Evolutionary conservation across 1,140 invertebrate species (phyloP), one percentile per base, ranked within the genome.

Genomic region (Aphaenogaster rudis): DNA sequence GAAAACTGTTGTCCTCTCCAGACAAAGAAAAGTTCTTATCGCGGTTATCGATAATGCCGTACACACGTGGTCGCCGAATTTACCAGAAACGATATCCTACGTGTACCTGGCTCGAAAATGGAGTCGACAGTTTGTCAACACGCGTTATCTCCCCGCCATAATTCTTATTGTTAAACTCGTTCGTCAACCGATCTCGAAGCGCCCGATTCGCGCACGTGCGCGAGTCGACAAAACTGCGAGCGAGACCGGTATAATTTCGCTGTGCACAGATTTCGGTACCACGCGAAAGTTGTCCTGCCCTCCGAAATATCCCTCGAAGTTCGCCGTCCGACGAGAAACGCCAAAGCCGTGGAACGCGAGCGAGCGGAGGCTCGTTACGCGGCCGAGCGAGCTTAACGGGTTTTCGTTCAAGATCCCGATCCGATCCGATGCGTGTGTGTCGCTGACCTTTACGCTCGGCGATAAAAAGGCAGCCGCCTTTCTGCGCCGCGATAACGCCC

Each of bases 351-450:
- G 63, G 50, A 87, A 15, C 36, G 36, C 69, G 67, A 86, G 45
- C 69, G 77, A 74, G 21, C 48, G 64, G 71, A 36, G n/a, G n/a
- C 39, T 67, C 39, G n/a, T 57, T 17, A 15, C 77, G 36, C 54
- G 57, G 33, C 50, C n/a, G 15, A 79, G 79, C 69, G 11, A 50
- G 57, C 33, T 57, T 84, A 89, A 88, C 88, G 86, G 36, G 79
- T 85, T 88, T 79, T 82, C 87, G 28, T 17, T 69, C 17, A 78
- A 78, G 63, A 88, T 87, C 33, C 45, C 52, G 39, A 57, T 81
- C 3, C 33, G 63, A 52, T 77, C 39, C n/a, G 39, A 39, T 50
- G 59, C 45, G 15, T 48, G 71, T 78, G 15, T 48, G 71, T 78
- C 63, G 72, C 64, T 72, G 72, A 85, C 50, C 86, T 89, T 88